Evolutionary conservation across 2,888 invertebrate genomes (phyloP).

Genomic region (Leptodirus hochenwartii): DNA sequence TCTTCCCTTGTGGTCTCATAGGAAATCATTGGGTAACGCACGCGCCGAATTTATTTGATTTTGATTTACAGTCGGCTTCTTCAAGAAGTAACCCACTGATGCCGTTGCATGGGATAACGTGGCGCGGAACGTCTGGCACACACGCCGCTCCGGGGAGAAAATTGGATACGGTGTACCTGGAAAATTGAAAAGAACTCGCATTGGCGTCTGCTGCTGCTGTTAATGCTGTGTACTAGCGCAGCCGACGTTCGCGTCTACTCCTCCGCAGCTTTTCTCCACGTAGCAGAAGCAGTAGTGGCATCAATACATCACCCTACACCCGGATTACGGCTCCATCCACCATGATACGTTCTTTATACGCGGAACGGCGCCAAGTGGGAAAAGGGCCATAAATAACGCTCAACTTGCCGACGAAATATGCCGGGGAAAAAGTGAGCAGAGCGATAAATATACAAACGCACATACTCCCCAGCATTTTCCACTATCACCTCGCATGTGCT

Average conservation of each 20-base stretch:
- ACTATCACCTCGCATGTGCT: too few relatives aligned
- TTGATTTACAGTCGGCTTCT: slow-evolving; percentile 14
- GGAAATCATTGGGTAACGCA: slow-evolving; percentile 63
- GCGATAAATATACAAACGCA: slow-evolving; percentile 23
- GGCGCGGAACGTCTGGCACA: slow-evolving; percentile 5
- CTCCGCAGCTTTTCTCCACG: slow-evolving; percentile 1
- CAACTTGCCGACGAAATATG: slow-evolving; percentile 25
- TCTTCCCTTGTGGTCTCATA: slow-evolving; percentile 34
- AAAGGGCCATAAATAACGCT: slow-evolving; percentile 30
- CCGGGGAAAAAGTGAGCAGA: slow-evolving; percentile 23
- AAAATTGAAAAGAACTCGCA: slow-evolving; percentile 20
- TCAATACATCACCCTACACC: slow-evolving; percentile 26
- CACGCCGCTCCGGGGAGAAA: slow-evolving; percentile 16
- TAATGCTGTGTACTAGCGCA: too few relatives aligned
- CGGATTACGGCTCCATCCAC: slow-evolving; percentile 24
- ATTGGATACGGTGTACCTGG: slow-evolving; percentile 18
- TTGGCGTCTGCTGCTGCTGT: too few relatives aligned
- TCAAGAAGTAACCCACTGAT: slow-evolving; percentile 2
- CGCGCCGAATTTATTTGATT: slow-evolving; percentile 44
- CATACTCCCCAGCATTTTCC: too few relatives aligned
- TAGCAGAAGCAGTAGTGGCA: slow-evolving; percentile 13
- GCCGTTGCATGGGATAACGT: slow-evolving; percentile 3
- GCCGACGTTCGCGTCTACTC: slow-evolving; percentile 11
- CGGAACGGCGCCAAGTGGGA: slow-evolving; percentile 20
- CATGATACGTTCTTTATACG: slow-evolving; percentile 27